Conservation (phyloP, 2,888 invertebrate species). For the Drosophila trichaetosa region DNA sequence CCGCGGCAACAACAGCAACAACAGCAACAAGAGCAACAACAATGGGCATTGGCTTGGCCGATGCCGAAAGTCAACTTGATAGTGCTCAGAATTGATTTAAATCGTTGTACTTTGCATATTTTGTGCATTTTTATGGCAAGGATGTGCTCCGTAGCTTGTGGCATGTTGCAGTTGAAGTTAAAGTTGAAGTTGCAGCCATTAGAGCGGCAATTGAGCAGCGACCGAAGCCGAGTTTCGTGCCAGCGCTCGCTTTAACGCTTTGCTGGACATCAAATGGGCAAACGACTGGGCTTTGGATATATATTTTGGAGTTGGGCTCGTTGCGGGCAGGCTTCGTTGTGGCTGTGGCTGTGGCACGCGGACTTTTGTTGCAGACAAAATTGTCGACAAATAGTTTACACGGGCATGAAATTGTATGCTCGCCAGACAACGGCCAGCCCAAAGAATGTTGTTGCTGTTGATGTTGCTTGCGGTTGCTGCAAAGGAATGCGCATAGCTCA, state of each 20-base stretch:
- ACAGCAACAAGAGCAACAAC: constrained; percentile 18
- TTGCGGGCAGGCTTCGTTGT: constrained; percentile 8
- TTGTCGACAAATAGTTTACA: constrained; percentile 84
- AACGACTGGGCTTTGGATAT: constrained; percentile 9
- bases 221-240: constrained; percentile 47
- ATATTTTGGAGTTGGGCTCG: not conserved
- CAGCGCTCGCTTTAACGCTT: constrained; percentile 70
- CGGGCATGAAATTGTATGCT: constrained; percentile 82
- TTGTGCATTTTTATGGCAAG: constrained; percentile 62
- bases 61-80: constrained; percentile 38
- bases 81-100: constrained; percentile 73
- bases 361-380: constrained; percentile 82
- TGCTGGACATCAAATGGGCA: constrained; percentile 27
- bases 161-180: constrained; percentile 9
- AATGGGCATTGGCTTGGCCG: constrained; percentile 15
- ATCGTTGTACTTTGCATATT: constrained; percentile 73
- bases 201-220: constrained; percentile 62
- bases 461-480: constrained; percentile 41
- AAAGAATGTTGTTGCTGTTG: constrained; percentile 68
- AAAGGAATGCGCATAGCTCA: constrained; percentile 66
- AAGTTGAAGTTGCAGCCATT: constrained; percentile 60
- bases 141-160: constrained; percentile 40
- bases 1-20: not conserved
- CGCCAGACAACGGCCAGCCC: constrained; percentile 38
- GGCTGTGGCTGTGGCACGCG: constrained; percentile 63